Evolutionary conservation across 2,113 vertebrate genomes (phyloP), one percentile per base, ranked within the genome.

Genomic region (Pipra filicauda): DNA sequence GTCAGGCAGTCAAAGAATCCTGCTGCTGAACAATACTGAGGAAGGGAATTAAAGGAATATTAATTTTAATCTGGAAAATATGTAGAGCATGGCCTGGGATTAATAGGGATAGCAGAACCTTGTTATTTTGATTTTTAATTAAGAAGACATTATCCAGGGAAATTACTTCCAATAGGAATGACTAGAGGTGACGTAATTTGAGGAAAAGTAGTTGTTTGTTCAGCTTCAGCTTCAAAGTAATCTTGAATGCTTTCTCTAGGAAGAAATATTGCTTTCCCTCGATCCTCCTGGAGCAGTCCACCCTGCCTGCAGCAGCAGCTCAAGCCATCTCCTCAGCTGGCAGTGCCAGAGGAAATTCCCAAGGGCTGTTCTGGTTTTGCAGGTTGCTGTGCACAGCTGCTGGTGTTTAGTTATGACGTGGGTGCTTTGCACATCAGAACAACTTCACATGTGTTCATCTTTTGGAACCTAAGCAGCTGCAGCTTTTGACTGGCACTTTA

Each of bases 331-430:
- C 43, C 54, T 35, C 48, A 58, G 13, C n/a, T 62, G 43, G 20
- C n/a, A 83, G 18, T 71, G n/a, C 30, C 39, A 61, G 57, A 52
- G 13, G 48, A 61, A 48, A 80, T 30, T 48, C 0, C 0, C n/a
- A 31, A 41, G 7, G 27, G 5, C 37, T 74, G 1, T 16, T 17
- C 11, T 54, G 11, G 12, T 76, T 73, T 30, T 54, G 22, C n/a
- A 48, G 51, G 44, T 11, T 64, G 31, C 21, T 0, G 0, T 12
- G 9, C 0, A 7, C 37, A 71, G 9, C 28, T 88, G 5, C 39
- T 41, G 39, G 44, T 79, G 12, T 54, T 85, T 39, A 57, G 30
- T 52, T 83, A 62, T 1, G 11, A 17, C 35, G 30, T 4, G 15
- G 18, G 24, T 52, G 37, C 48, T 95, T 75, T 62, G 48, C 27